Percentiles rank a stretch among this genome's conserved stretches.
Conservation (phyloP, 1,140 invertebrate genomes). For the Tetragnatha versicolor region DNA sequence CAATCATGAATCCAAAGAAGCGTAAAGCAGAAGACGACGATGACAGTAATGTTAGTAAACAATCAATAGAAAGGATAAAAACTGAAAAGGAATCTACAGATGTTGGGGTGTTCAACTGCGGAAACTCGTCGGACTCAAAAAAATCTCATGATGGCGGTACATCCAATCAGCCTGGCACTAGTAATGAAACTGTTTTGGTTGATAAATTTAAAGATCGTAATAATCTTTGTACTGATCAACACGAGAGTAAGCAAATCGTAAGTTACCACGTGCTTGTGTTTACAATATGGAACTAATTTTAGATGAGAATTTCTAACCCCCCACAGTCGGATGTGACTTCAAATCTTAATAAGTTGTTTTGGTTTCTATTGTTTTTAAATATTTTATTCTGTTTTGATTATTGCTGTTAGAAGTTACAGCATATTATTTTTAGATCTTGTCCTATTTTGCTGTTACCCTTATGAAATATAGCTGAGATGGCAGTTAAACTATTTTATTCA, state of each 20-base stretch:
- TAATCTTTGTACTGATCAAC: background rate
- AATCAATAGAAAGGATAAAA: background rate
- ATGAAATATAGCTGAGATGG: no score
- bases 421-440: no score
- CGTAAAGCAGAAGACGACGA: conserved; percentile 39
- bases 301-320: no score
- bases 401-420: no score
- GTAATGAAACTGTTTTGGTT: conserved; percentile 3
- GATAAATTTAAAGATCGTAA: conserved; percentile 1
- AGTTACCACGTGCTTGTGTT: conserved; percentile 54
- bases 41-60: background rate
- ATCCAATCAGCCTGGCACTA: conserved; percentile 38
- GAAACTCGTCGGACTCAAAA: conserved; percentile 47
- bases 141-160: conserved; percentile 52
- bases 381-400: no score
- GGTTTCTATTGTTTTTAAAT: no score
- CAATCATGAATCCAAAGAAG: conserved; percentile 42
- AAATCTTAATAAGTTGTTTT: no score
- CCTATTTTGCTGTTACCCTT: no score
- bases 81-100: conserved; percentile 29
- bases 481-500: no score
- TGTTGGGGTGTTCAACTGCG: conserved; percentile 31
- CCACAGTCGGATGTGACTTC: no score
- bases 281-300: conserved; percentile 24
- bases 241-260: conserved; percentile 32